These are phyloP conservation scores for Dicerorhinus sumatrensis DNA, from an alignment of 2,113 vertebrate species.

Conservation along the genomic window DNA sequence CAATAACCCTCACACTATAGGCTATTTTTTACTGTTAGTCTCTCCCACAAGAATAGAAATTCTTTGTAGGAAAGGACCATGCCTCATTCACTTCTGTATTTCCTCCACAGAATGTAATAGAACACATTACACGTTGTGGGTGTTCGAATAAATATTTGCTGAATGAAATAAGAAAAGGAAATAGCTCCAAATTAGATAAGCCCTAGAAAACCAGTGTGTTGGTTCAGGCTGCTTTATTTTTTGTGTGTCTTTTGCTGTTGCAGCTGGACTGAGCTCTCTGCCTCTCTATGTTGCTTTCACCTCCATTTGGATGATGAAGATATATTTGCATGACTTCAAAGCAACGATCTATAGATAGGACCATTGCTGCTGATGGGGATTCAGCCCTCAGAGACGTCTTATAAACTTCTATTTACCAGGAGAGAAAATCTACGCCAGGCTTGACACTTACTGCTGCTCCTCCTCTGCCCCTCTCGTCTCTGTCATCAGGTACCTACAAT, in stretches of 20 bases:
- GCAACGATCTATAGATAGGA: neutral
- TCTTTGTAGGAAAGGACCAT: constrained; percentile 35
- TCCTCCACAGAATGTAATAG: constrained; percentile 68
- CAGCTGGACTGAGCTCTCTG: neutral
- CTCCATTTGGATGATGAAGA: neutral
- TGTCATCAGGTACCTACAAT: neutral
- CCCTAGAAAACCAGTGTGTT: constrained; percentile 40
- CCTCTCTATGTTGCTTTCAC: neutral
- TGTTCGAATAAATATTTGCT: constrained; percentile 67
- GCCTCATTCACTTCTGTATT: constrained; percentile 26
- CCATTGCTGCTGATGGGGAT: neutral
- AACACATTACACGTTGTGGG: constrained; percentile 38
- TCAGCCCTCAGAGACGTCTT: neutral
- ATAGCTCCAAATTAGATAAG: constrained; percentile 70
- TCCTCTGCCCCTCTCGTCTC: neutral
- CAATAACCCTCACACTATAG: neutral
- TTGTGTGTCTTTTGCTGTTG: neutral
- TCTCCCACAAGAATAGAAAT: constrained; percentile 51
- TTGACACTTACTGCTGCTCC: neutral
- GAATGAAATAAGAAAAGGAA: constrained; percentile 80
- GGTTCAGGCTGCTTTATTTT: constrained; percentile 2
- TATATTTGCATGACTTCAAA: neutral
- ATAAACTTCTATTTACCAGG: neutral
- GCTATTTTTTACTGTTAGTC: neutral
- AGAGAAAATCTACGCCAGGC: neutral